A percentile compares a stretch with the other conserved stretches of the same genome.
These are phyloP conservation scores for Caenorhabditis sp. DNA, from an alignment of 2,888 invertebrate species.

Conservation along the genomic window DNA sequence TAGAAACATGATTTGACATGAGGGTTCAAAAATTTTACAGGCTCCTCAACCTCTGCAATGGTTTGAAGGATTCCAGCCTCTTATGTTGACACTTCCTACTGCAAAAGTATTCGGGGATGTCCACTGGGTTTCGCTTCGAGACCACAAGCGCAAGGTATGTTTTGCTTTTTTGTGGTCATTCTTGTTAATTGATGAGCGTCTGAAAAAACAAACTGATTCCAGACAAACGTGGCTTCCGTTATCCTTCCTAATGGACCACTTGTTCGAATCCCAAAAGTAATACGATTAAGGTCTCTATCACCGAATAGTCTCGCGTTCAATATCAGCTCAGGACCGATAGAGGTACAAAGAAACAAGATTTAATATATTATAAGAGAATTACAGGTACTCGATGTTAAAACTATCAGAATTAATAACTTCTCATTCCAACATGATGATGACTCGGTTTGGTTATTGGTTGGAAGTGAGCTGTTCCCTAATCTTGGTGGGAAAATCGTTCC, in stretches of 20 bases:
- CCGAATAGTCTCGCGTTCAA: constrained; percentile 73
- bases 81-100: constrained; percentile 80
- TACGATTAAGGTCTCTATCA: constrained; percentile 75
- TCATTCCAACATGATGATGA: constrained; percentile 78
- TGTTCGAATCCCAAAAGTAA: constrained; percentile 76
- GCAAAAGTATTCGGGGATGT: constrained; percentile 71
- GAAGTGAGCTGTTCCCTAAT: constrained; percentile 81
- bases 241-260: constrained; percentile 80
- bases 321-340: constrained; percentile 79
- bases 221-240: constrained; percentile 78
- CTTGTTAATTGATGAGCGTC: no score
- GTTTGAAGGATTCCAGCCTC: constrained; percentile 81
- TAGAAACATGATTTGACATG: not conserved
- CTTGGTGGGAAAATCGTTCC: constrained; percentile 81
- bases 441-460: constrained; percentile 83
- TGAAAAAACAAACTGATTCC: constrained; percentile 18
- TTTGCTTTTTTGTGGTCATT: not conserved
- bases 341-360: constrained; percentile 55
- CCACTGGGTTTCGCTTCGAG: constrained; percentile 81
- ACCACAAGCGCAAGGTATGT: constrained; percentile 79
- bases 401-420: constrained; percentile 80
- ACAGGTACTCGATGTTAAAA: constrained; percentile 81
- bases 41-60: constrained; percentile 76
- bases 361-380: constrained; percentile 21
- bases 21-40: constrained; percentile 29